Percentiles rank a stretch among this genome's conserved stretches.
Conservation (phyloP, 2,888 invertebrate genomes). For the Zele albiditarsus region DNA sequence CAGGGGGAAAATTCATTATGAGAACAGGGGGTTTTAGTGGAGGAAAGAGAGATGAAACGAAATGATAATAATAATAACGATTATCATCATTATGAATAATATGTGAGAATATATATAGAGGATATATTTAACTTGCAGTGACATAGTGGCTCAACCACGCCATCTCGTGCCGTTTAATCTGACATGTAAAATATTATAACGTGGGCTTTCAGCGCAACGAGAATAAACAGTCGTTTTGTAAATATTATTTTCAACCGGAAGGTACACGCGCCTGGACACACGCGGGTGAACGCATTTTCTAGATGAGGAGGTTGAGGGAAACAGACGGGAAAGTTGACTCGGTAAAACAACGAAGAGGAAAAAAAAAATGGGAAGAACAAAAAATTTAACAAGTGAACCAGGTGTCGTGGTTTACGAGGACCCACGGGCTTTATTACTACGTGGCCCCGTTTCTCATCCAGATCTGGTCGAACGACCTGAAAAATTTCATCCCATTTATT, state of each 20-base stretch:
- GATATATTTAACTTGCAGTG: constrained; percentile 6
- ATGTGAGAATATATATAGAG: neutral
- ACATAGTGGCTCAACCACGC: neutral
- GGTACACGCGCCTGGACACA: neutral
- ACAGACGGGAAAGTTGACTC: neutral
- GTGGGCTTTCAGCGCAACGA: constrained; percentile 31
- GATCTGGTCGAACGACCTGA: constrained; percentile 19
- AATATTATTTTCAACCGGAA: neutral
- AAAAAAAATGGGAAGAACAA: neutral
- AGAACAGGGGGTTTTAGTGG: neutral
- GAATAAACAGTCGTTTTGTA: constrained; percentile 34
- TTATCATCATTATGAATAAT: neutral
- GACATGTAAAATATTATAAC: constrained; percentile 33
- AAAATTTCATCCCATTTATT: constrained; percentile 22
- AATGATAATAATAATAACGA: neutral
- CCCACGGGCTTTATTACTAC: constrained; percentile 24
- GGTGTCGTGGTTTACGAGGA: constrained; percentile 24
- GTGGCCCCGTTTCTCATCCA: constrained; percentile 18
- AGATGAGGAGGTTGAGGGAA: neutral
- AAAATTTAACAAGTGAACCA: constrained; percentile 20
- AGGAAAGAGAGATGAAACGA: neutral
- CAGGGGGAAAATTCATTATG: neutral
- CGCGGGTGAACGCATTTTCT: constrained; percentile 3
- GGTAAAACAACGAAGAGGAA: neutral
- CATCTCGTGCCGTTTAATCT: constrained; percentile 32